Evolutionary conservation across 2,797 vertebrate species (phyloP), one percentile per base, ranked within the genome.

Genomic region (Delichon dasypus): DNA sequence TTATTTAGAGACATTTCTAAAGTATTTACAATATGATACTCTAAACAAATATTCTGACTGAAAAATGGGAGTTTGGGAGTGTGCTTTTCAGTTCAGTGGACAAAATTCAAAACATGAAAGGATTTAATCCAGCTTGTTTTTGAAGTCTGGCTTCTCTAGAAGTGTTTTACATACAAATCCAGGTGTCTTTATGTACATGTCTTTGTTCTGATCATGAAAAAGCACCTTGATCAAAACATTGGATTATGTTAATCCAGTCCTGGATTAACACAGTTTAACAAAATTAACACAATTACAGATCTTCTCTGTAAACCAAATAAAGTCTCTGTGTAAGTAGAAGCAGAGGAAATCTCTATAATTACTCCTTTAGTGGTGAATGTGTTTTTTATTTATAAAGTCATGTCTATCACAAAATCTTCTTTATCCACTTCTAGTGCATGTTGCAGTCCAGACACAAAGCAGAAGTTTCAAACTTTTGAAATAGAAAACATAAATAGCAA

Each of bases 131-230:
- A 44, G 16, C 1, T 1, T 75, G 62, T 1, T 60, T 89, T 85
- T 90, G 88, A 95, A 96, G 88, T 94, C 77, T 93, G 65, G 20
- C 51, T 85, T 75, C 82, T 75, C 57, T 26, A 66, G 22, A 85
- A 86, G 16, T 53, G 40, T 72, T 82, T 64, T 72, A 42, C 30
- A 55, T 77, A 67, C 30, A 80, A 66, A 88, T 65, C 34, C 66
- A 4, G 53, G 11, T 4, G 1, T 73, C 55, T 85, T 53, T 68
- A 13, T 84, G 44, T 11, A 26, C 29, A 2, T 85, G 53, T 80
- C 68, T 95, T 90, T 94, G 48, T 92, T 95, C 73, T 89, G 47
- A 64, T 83, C 38, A 21, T 74, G 62, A 92, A 88, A 70, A 94
- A 86, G 29, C 26, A 84, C 64, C 65, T 91, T 80, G 55, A 89